A percentile compares a stretch with the other conserved stretches of the same genome.
phyloP scores from a whole-genome alignment of 2,113 vertebrate species.

The Eubucco bourcierii region DNA sequence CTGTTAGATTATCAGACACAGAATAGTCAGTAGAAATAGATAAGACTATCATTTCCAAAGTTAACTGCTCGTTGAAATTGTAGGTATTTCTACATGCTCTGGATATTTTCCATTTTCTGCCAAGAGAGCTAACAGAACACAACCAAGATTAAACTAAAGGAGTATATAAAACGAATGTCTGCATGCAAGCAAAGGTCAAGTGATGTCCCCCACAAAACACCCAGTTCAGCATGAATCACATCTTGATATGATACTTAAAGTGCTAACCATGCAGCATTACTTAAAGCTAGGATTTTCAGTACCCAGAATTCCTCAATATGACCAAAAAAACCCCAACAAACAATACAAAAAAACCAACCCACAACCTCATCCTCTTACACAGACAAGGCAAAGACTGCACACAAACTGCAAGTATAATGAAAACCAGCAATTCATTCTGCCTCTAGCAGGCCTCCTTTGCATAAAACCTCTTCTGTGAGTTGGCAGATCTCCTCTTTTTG shows the following conservation, averaged over 20 bases:
- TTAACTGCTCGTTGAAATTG: not conserved
- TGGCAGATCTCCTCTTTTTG: slow-evolving; percentile 30
- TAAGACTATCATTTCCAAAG: not conserved
- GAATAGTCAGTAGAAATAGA: not conserved
- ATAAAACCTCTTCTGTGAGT: slow-evolving; percentile 37
- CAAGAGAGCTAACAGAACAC: not conserved
- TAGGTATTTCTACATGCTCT: not conserved
- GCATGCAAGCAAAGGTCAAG: not conserved
- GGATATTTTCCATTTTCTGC: not conserved
- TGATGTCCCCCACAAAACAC: not conserved
- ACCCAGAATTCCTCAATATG: not conserved
- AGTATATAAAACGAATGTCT: not conserved
- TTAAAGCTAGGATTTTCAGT: not conserved
- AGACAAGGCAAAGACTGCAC: slow-evolving; percentile 19
- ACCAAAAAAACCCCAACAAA: not conserved
- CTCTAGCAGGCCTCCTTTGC: slow-evolving; percentile 19
- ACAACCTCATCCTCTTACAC: not conserved
- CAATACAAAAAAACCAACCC: not conserved
- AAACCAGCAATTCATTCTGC: slow-evolving; percentile 44
- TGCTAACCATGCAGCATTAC: not conserved
- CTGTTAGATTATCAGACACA: not conserved
- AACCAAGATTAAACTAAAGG: not conserved
- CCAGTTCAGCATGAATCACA: not conserved
- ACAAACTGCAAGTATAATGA: slow-evolving; percentile 33
- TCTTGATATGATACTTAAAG: not conserved